A percentile compares a stretch with the other conserved stretches of the same genome.
Evolutionary conservation across 2,888 invertebrate genomes (phyloP).

Genomic region (Lycophotia porphyrea): DNA sequence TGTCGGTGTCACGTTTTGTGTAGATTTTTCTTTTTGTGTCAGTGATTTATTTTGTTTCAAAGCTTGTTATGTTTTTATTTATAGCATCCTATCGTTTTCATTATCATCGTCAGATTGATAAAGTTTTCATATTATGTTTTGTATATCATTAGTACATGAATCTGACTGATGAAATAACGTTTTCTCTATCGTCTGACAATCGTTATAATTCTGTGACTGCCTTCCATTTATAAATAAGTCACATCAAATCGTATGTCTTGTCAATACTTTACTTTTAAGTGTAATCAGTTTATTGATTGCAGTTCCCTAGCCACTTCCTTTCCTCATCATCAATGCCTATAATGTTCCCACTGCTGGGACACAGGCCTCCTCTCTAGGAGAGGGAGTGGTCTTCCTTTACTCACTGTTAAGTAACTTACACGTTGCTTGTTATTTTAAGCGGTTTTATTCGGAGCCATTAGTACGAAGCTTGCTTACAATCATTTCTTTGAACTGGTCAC

Average conservation of each 20-base stretch:
- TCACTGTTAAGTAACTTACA: too few relatives aligned
- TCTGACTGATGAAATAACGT: not conserved
- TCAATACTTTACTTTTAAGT: not conserved
- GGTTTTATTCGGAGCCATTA: too few relatives aligned
- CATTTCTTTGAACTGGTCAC: too few relatives aligned
- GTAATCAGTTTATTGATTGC: not conserved
- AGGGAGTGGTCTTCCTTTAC: too few relatives aligned
- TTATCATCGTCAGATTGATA: not conserved
- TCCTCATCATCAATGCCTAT: too few relatives aligned
- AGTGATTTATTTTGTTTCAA: not conserved
- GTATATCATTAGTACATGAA: too few relatives aligned
- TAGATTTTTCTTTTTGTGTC: not conserved
- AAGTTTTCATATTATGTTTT: not conserved
- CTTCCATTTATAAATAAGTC: not conserved
- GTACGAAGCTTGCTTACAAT: too few relatives aligned
- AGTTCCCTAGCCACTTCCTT: not conserved
- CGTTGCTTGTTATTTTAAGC: too few relatives aligned
- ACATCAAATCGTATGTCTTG: not conserved
- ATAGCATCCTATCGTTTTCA: not conserved
- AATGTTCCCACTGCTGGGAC: too few relatives aligned
- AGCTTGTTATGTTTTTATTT: not conserved
- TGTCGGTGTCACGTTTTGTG: not conserved
- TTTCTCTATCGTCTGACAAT: too few relatives aligned
- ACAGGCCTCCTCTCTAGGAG: too few relatives aligned
- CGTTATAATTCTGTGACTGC: not conserved